Percentiles rank a stretch among this genome's conserved stretches.
These are phyloP conservation scores for Odontamblyopus rebecca DNA, from an alignment of 2,797 vertebrate species.

Conservation along the genomic window DNA sequence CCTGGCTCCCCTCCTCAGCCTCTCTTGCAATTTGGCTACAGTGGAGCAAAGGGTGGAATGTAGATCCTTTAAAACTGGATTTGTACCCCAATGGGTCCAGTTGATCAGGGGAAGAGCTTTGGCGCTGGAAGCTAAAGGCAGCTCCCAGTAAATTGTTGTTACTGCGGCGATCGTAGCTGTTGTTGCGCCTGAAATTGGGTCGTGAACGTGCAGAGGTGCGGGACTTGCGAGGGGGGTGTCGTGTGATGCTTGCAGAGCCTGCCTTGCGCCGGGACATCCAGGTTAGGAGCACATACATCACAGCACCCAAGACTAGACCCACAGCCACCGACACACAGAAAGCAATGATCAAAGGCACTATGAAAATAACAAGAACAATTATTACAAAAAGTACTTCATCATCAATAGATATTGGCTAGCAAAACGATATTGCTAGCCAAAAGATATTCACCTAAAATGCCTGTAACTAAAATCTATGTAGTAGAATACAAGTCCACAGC, in stretches of 20 bases:
- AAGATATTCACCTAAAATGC: too few species aligned
- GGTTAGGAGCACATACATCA: constrained; percentile 85
- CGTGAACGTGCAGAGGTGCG: constrained; percentile 73
- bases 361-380: constrained; percentile 22
- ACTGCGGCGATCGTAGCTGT: constrained; percentile 85
- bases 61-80: constrained; percentile 92
- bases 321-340: constrained; percentile 92
- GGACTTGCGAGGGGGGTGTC: constrained; percentile 74
- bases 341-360: constrained; percentile 88
- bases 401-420: not conserved
- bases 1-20: constrained; percentile 85
- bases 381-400: not conserved
- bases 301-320: constrained; percentile 86
- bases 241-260: constrained; percentile 89
- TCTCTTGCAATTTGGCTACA: constrained; percentile 89
- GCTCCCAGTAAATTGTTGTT: constrained; percentile 90
- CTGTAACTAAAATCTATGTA: too few species aligned
- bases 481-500: too few species aligned
- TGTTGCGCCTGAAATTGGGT: constrained; percentile 89
- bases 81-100: constrained; percentile 88
- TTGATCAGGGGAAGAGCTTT: constrained; percentile 85
- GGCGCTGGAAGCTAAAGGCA: constrained; percentile 92
- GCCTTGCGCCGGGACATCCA: constrained; percentile 89
- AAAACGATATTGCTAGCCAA: not conserved
- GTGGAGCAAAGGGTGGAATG: constrained; percentile 94